Base-by-base conservation (phyloP, 64 coral and sea anemone species). In the Orbicella faveolata region DNA sequence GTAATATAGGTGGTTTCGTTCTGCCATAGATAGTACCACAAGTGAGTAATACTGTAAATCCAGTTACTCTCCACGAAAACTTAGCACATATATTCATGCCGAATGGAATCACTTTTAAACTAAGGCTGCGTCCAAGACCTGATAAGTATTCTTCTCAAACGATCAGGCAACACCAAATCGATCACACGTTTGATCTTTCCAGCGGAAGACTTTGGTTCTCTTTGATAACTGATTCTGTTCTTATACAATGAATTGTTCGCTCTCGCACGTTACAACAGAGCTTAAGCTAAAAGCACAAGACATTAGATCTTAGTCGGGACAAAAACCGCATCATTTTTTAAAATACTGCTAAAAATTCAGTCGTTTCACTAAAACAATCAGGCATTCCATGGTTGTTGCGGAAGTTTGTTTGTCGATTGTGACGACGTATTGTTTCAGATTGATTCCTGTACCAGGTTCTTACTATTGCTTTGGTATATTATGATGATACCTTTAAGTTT, bases 321-420 rank as follows among this genome's bases (percentile, higher is more conserved):
- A 48, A 70, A 30, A 26, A 26, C 67, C 30, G 67, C 11, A 70
- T n/a, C 8, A 33, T 26, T 5, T 33, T 0, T 70, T 26, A 1
- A 70, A 26, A 70, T 11, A 23, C 21, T 26, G 21, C n/a, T 52
- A 10, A 53, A n/a, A n/a, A 33, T 52, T 6, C 11, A 2, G 63
- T 73, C 44, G 11, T 25, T 70, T 14, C 51, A 53, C 25, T 11
- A 52, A 85, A 85, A 52, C 82, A 73, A 85, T 30, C 0, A 72
- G 63, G 82, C 82, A 85, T 85, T 85, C 82, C 82, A 7, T n/a
- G 61, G 82, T 85, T 54, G 82, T 72, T 85, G 66, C 13, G 82
- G 72, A 11, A 30, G 36, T 48, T 68, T 85, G 41, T 85, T 85
- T 85, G 82, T 48, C 63, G 66, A 72, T 39, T 72, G 52, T 72